Base-by-base conservation (phyloP, 1,140 invertebrate species). In the Calliopsis andreniformis region DNA sequence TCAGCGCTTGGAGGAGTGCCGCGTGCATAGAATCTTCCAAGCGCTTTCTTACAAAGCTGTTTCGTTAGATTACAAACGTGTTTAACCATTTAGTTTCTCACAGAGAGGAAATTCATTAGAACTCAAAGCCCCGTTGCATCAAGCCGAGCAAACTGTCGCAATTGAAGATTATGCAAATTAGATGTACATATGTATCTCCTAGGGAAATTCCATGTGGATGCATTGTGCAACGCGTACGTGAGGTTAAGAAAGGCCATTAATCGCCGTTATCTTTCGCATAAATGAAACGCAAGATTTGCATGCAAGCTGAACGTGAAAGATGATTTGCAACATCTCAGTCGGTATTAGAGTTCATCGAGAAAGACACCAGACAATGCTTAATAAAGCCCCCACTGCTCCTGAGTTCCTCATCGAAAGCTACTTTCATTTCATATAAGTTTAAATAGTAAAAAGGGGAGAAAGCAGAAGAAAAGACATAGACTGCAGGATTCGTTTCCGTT, bases 1-100 rank as follows among this genome's bases (percentile, higher is more conserved):
- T 76, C 14, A 6, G 39, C 30, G 28, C 18, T 51, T n/a, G 56
- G 28, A 59, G 14, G 61, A 68, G 42, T 39, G 42, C 56, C 18
- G 43, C 47, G 23, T 23, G 35, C 35, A 12, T 42, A 64, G 75
- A 42, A 32, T 43, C 51, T 51, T 53, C 39, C 30, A 14, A 53
- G 23, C 39, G 32, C 39, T 30, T 28, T 3, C 1, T 0, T 5
- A 32, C 12, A 23, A 28, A 12, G n/a, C 1, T 35, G 25, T 58
- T 23, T 42, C 12, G 10, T n/a, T 32, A 18, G 18, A 55, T 32
- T 23, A 20, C 30, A 32, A 16, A 28, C 12, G 47, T 16, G 28
- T 45, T 61, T 45, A 61, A 8, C 1, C 25, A 7, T n/a, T 59
- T 20, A 75, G 14, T 47, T n/a, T 18, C 6, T 20, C 0, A 10